Conservation (phyloP, 2,797 vertebrate species). For the Chromis chromis region DNA sequence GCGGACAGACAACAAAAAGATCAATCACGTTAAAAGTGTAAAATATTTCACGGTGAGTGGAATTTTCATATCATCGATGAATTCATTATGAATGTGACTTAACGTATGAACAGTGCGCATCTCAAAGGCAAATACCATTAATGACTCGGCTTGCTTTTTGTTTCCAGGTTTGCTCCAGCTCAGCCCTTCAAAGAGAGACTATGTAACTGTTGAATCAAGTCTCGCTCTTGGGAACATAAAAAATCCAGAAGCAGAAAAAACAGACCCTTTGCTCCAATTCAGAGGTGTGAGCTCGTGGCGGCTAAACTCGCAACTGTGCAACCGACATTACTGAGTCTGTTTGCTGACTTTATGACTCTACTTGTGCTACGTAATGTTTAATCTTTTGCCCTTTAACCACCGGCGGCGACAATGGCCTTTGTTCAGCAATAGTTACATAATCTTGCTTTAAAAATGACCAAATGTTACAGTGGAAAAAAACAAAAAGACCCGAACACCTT, state of each 20-base stretch:
- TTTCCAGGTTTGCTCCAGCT: constrained; percentile 57
- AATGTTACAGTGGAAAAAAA: constrained; percentile 48
- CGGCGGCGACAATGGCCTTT: constrained; percentile 1
- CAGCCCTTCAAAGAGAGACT: constrained; percentile 67
- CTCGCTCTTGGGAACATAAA: background rate
- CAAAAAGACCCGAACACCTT: constrained; percentile 27
- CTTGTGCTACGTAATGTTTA: constrained; percentile 31
- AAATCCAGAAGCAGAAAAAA: constrained; percentile 2
- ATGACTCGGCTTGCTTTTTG: constrained; percentile 34
- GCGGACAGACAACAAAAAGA: constrained; percentile 42
- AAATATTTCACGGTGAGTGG: constrained; percentile 21
- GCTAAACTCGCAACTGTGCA: constrained; percentile 4
- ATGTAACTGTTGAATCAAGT: constrained; percentile 35
- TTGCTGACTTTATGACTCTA: constrained; percentile 13
- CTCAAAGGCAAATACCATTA: constrained; percentile 61
- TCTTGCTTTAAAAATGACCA: constrained; percentile 42
- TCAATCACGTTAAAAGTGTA: constrained; percentile 18
- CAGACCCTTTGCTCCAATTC: background rate
- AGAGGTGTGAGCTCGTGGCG: background rate
- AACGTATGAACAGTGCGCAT: constrained; percentile 42
- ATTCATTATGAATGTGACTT: constrained; percentile 14
- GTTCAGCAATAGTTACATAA: constrained; percentile 29
- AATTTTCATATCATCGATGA: constrained; percentile 8
- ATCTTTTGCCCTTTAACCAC: constrained; percentile 1
- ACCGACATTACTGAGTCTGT: constrained; percentile 1